Conservation (phyloP, 2,797 vertebrate genomes). For the Catostomus latipinnis region DNA sequence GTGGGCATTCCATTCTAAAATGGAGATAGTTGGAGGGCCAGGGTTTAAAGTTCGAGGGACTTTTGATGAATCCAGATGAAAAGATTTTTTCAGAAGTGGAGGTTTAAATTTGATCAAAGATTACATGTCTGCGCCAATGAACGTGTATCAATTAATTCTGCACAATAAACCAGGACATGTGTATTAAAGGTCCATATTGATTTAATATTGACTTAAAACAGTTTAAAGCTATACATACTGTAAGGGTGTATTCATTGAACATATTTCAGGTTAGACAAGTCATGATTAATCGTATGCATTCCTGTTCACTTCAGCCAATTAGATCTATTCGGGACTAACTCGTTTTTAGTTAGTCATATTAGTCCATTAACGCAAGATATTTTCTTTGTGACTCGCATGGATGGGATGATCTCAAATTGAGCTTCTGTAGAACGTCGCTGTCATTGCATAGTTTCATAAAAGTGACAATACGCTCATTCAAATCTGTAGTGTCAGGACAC, state of each 20-base stretch:
- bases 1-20: too few species aligned
- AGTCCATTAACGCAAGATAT: background rate
- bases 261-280: background rate
- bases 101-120: too few species aligned
- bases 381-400: background rate
- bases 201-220: too few species aligned
- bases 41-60: too few species aligned
- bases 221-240: too few species aligned
- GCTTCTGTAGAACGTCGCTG: slow-evolving; percentile 4
- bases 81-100: too few species aligned
- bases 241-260: background rate
- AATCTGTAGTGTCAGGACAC: background rate
- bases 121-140: too few species aligned
- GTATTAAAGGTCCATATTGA: too few species aligned
- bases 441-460: slow-evolving; percentile 22
- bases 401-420: background rate
- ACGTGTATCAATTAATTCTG: too few species aligned
- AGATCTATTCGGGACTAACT: background rate
- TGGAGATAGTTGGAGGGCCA: too few species aligned
- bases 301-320: background rate
- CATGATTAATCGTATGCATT: background rate
- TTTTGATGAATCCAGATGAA: too few species aligned
- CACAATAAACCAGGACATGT: too few species aligned
- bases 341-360: background rate
- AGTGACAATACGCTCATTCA: background rate